Evolutionary conservation across 2,888 invertebrate genomes (phyloP), one percentile per base, ranked within the genome.

Genomic region (Bombyx huttoni): DNA sequence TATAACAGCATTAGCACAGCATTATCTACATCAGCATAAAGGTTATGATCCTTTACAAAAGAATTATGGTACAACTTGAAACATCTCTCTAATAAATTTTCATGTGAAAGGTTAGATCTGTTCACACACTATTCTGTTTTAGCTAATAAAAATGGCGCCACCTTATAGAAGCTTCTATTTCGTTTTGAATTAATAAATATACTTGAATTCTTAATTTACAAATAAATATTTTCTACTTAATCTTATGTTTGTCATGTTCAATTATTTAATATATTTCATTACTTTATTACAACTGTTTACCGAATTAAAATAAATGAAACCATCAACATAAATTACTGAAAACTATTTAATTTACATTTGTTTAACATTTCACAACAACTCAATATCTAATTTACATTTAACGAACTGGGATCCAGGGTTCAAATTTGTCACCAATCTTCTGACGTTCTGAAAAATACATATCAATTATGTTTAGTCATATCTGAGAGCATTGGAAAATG

Each of bases 381-480:
- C 56, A 58, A 52, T 48, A 24, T 33, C 47, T 33, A 54, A 46
- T 46, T 49, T 45, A 14, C n/a, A 57, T 64, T 81, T 90, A 93
- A 76, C 94, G 92, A 62, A 93, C 82, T 57, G 94, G 94, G 49
- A 87, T 73, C 94, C 94, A 94, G 8, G 81, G 79, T 58, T 91
- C 89, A 45, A 94, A 67, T 46, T 92, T 76, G 10, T 93, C 92
- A 9, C 73, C 89, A 71, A 86, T 91, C 71, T 91, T 92, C 74
- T 90, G 91, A 49, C 89, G 88, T 59, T 90, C 93, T 93, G 81
- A 56, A 90, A 88, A 49, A 70, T 60, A 63, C 60, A 56, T 60
- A 55, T 13, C 45, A 50, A 24, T 24, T 1, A 5, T 24, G 24
- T 5, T 24, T 24, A 24, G 24, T 24, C 24, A 24, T 5, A 24